Conservation (phyloP, 2,888 invertebrate species). For the Zygogramma bicolorata region DNA sequence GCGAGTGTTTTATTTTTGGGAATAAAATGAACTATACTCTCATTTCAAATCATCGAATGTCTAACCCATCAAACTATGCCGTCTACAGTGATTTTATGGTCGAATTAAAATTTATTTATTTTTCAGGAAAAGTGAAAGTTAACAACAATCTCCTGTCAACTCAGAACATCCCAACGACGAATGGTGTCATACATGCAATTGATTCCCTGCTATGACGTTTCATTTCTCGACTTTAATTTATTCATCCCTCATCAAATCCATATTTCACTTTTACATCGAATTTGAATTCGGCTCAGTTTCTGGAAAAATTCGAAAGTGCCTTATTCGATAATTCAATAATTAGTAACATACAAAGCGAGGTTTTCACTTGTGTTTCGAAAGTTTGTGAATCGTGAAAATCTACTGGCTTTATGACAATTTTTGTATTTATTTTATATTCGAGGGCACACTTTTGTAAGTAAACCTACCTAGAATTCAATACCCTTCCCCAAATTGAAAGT, state of each 20-base stretch:
- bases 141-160: conserved; percentile 86
- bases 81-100: no score
- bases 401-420: no score
- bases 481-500: neutral
- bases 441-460: neutral
- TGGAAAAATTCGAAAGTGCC: neutral
- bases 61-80: no score
- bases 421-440: no score
- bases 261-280: neutral
- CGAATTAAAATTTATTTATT: no score
- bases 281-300: neutral
- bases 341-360: neutral
- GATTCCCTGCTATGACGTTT: conserved; percentile 74
- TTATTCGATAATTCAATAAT: neutral
- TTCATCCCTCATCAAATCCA: conserved; percentile 10
- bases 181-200: conserved; percentile 88
- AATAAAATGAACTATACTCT: no score
- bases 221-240: neutral
- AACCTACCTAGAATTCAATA: no score
- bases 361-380: neutral
- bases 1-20: no score
- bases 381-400: no score
- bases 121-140: conserved; percentile 84
- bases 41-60: no score
- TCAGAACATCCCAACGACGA: conserved; percentile 88